Base-by-base conservation (phyloP, 2,113 vertebrate species). In the Notothenia rossii region DNA sequence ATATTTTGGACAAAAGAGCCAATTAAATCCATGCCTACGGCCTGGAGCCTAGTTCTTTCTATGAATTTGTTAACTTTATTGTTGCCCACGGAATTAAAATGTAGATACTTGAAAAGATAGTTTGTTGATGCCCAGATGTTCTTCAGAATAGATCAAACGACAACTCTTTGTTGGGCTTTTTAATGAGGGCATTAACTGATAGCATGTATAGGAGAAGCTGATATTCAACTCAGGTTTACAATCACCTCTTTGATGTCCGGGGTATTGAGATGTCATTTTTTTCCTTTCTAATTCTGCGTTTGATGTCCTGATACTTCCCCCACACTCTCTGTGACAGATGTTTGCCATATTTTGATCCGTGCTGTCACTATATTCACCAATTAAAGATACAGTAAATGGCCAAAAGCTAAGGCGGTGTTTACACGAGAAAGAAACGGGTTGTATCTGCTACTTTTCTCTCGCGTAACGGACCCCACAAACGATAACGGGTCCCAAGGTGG, bases 81-180 rank as follows among this genome's bases (percentile, higher is more conserved):
- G 55, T 49, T 67, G 20, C 25, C 25, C 50, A 77, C 17, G 33
- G 59, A 33, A 4, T 36, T 50, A 65, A 7, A 70, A 65, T 14
- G 18, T 40, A 18, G 8, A 18, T 14, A 11, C 43, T 25, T 79
- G 43, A 43, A 59, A 62, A 33, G 25, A 72, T 40, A 29, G 40
- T 9, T 14, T 60, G 45, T 18, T 65, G 55, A 76, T 73, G 5
- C 6, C 71, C 72, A 84, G 50, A 66, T 82, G 58, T 80, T 84
- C 54, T 20, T 70, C 7, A 25, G 68, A 73, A 18, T 3, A 68
- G 56, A 53, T 82, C 18, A 81, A 68, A 14, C 70, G 55, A 74
- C 15, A 25, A 46, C 66, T 13, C 65, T 13, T 56, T 60, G 14
- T 54, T 66, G 6, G 33, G 15, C 29, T 33, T 66, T 60, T 72